phyloP scores from a whole-genome alignment of 35 echinoderm and acorn worm genomes.

The Ophioderma brevispina region DNA sequence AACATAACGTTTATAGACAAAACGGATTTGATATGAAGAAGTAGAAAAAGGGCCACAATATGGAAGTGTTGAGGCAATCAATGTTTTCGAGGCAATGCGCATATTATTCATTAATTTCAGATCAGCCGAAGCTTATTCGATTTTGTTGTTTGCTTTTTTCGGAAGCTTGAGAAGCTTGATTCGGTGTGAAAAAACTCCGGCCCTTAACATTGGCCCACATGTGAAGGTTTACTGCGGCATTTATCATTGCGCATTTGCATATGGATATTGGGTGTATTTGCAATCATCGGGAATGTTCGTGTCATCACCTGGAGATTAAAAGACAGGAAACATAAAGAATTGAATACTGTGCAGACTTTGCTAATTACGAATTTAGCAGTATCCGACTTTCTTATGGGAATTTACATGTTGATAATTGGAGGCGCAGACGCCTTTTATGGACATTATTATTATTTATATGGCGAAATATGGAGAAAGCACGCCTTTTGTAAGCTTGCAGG shows the following conservation, averaged over 20 bases:
- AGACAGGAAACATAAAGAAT: background rate
- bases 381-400: slow-evolving; percentile 55
- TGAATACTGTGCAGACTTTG: background rate
- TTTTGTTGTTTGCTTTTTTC: slow-evolving; percentile 35
- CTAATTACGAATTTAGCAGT: slow-evolving; percentile 44
- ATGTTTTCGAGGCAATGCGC: background rate
- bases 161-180: slow-evolving; percentile 13
- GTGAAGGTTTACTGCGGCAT: slow-evolving; percentile 6
- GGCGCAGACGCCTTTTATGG: slow-evolving; percentile 42
- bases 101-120: background rate
- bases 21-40: background rate
- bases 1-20: too few species aligned
- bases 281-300: slow-evolving; percentile 40
- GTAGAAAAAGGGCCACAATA: too few species aligned
- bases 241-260: background rate
- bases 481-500: slow-evolving; percentile 32
- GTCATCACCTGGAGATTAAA: slow-evolving; percentile 22
- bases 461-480: slow-evolving; percentile 22
- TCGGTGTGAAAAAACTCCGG: too few species aligned
- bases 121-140: slow-evolving; percentile 29
- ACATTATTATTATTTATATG: slow-evolving; percentile 26
- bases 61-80: background rate
- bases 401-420: slow-evolving; percentile 63
- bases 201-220: slow-evolving; percentile 34
- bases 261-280: slow-evolving; percentile 31